Base-by-base conservation (phyloP, 2,888 invertebrate genomes). In the Atrina japonica region DNA sequence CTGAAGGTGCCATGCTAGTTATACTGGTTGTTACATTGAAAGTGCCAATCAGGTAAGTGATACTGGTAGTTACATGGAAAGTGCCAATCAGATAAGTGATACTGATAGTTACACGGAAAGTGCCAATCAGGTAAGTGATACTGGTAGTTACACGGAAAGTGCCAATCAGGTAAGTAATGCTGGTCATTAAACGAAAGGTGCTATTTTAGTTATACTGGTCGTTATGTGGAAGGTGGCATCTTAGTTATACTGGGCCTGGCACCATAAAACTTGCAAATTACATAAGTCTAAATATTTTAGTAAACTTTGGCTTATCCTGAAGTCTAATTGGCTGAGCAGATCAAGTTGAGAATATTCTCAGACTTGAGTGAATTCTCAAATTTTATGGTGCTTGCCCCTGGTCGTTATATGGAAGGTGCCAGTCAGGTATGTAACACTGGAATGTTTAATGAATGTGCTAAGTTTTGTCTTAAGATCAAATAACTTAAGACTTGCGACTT, bases 1-100 rank as follows among this genome's bases (percentile, higher is more conserved):
- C 67, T 89, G 89, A 1, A 23, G 76, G 5, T 90, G 90, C 75
- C 90, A 90, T 73, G 72, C 90, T 77, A 75, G 77, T 43, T 40
- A 29, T 5, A 69, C 82, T 40, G 83, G 49, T 2, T 11, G 84
- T 5, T 89, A 90, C 78, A 87, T 85, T 29, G 85, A 87, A 64
- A 86, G 84, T 43, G 82, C 86, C 27, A 83, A 84, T 70, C 88
- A 88, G 86, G 88, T 88, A 73, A 35, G 35, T n/a, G n/a, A n/a
- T n/a, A n/a, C n/a, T n/a, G n/a, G n/a, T n/a, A n/a, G n/a, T n/a
- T n/a, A n/a, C n/a, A n/a, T n/a, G n/a, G n/a, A 87, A 64, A 86
- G 84, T 43, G 82, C 86, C 27, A 83, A 84, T 70, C 88, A 88
- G 86, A 88, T 88, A 73, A 35, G 35, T n/a, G n/a, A n/a, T n/a